Evolutionary conservation across 2,888 invertebrate species (phyloP), one percentile per base, ranked within the genome.

Genomic region (Allolobophora icterica): DNA sequence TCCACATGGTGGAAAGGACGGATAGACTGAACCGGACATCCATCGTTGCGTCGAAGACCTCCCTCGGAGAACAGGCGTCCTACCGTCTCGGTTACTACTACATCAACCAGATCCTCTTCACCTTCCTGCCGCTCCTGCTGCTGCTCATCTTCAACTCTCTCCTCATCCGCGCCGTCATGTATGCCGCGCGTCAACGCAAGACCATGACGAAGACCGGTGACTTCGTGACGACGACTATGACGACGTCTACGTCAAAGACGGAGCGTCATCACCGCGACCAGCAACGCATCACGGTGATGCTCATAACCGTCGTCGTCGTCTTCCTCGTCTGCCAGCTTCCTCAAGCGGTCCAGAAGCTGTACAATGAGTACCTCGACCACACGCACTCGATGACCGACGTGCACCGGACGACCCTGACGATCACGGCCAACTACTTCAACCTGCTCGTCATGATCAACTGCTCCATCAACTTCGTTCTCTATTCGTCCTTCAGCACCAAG

Each of bases 291-390:
- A 97, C 97, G 5, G 96, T 97, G 84, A 97, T 97, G 94, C 95
- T 97, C 84, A 97, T 97, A 91, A 96, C 97, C 0, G 97, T 97
- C 33, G 97, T 97, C 17, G 96, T 97, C 89, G 96, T 97, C 91
- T 97, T 97, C 95, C 96, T 97, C 84, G 94, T 97, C 15, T 97
- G 97, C 93, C 97, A 97, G 94, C 96, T 97, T 90, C 97, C 97
- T 0, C 96, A 97, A 93, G 97, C 97, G 0, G 96, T 96, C 19
- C 95, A 96, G 92, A 93, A 93, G 90, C 45, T 97, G 71, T 97
- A 96, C 94, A 93, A 93, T 35, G 94, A 94, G 0, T 95, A 93
- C 90, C 71, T 91, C 40, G 71, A 87, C n/a, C 35, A 34, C 84
- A 21, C 42, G 40, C 2, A 30, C 33, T n/a, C 89, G 34, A n/a